These are phyloP conservation scores for Gadopsis marmoratus DNA, from an alignment of 2,797 vertebrate genomes.

Conservation along the genomic window DNA sequence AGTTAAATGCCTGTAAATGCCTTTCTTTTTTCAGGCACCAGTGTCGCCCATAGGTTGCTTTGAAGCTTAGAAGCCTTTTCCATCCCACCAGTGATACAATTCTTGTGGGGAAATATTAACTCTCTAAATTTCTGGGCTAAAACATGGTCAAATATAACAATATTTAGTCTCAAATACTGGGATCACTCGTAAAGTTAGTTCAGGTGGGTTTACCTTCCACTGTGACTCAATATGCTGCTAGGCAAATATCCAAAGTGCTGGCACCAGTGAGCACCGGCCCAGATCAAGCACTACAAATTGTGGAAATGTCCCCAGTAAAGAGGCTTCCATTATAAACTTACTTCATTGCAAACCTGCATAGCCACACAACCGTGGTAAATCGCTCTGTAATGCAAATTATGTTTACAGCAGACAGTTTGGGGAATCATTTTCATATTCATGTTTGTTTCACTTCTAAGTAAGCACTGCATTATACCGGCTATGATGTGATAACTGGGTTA, in stretches of 20 bases:
- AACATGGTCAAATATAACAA: not conserved
- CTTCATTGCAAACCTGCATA: not conserved
- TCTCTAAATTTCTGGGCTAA: not conserved
- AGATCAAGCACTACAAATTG: not conserved
- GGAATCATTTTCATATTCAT: not conserved
- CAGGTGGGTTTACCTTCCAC: conserved; percentile 7
- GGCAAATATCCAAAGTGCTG: conserved; percentile 11
- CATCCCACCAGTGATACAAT: not conserved
- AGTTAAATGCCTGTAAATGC: conserved; percentile 14
- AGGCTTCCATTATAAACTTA: not conserved
- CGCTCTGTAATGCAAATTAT: not conserved
- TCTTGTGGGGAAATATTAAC: not conserved
- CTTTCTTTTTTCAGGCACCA: not conserved
- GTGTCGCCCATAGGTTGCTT: not conserved
- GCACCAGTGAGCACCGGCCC: not conserved
- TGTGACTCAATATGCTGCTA: not conserved
- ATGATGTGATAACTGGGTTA: not conserved
- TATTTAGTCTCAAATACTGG: conserved; percentile 1
- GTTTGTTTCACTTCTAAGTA: not conserved
- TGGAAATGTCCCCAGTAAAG: conserved; percentile 6
- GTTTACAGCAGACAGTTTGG: not conserved
- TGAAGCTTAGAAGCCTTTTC: too few relatives aligned
- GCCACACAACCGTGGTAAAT: not conserved
- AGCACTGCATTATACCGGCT: not conserved
- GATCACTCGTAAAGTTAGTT: conserved; percentile 6